These are phyloP conservation scores for Moxostoma hubbsi DNA, from an alignment of 2,797 vertebrate species.

Conservation along the genomic window DNA sequence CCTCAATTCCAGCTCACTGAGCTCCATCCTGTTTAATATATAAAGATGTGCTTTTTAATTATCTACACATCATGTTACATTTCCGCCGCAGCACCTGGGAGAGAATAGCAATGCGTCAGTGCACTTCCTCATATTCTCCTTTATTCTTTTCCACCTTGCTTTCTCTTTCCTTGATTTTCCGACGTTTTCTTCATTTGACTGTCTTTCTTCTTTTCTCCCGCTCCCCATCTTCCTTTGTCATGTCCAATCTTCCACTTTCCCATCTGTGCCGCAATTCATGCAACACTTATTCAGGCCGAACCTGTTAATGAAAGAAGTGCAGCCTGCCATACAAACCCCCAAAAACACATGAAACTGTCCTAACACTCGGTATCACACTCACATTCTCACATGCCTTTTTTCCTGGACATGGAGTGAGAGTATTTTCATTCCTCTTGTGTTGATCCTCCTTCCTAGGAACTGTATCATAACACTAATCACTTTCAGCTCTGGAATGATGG, in stretches of 20 bases:
- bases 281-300: conserved; percentile 60
- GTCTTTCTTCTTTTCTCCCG: conserved; percentile 43
- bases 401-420: conserved; percentile 29
- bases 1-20: conserved; percentile 62
- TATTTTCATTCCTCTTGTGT: conserved; percentile 49
- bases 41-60: conserved; percentile 74
- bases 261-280: conserved; percentile 78
- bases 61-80: conserved; percentile 75
- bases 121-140: conserved; percentile 62
- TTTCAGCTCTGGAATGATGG: conserved; percentile 72
- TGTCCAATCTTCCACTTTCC: conserved; percentile 61
- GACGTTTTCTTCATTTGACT: conserved; percentile 36
- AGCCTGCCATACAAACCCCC: conserved; percentile 44
- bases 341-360: conserved; percentile 28
- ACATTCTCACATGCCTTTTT: conserved; percentile 14
- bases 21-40: conserved; percentile 70
- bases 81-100: conserved; percentile 69
- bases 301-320: conserved; percentile 47
- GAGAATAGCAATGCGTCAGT: conserved; percentile 62
- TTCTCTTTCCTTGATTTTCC: conserved; percentile 36
- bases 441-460: conserved; percentile 68
- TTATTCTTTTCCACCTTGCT: conserved; percentile 42
- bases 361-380: conserved; percentile 22
- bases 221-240: conserved; percentile 44
- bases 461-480: conserved; percentile 80